Evolutionary conservation across 2,888 invertebrate genomes (phyloP).

Genomic region (Sepiola atlantica): DNA sequence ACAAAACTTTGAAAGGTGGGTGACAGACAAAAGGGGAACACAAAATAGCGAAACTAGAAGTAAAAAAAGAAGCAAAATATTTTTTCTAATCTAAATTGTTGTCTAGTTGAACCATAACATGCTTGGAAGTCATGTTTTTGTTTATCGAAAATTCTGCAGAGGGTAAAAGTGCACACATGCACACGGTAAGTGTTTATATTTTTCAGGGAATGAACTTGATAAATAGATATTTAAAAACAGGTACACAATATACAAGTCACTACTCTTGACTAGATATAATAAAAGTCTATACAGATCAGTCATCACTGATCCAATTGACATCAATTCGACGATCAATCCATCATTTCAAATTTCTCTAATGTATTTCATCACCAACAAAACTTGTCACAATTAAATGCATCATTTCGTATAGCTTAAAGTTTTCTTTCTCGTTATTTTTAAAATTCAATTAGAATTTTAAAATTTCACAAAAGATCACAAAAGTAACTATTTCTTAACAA

Average conservation of each 20-base stretch:
- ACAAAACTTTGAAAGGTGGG: not conserved
- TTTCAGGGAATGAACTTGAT: not conserved
- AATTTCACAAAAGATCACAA: too few species aligned
- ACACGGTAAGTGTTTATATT: not conserved
- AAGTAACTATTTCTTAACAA: too few species aligned
- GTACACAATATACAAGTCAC: not conserved
- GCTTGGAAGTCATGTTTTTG: not conserved
- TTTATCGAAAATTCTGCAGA: conserved; percentile 6
- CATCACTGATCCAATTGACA: too few species aligned
- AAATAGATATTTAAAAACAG: not conserved
- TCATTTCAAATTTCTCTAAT: too few species aligned
- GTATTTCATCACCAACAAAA: too few species aligned
- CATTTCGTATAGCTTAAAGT: too few species aligned
- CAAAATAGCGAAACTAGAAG: not conserved
- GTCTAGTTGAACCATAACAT: not conserved
- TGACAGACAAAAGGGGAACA: not conserved
- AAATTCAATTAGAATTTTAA: too few species aligned
- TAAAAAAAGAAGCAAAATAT: not conserved
- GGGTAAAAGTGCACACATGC: not conserved
- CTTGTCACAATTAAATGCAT: too few species aligned
- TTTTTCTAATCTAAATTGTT: not conserved
- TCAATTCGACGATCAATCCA: too few species aligned
- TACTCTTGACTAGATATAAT: too few species aligned
- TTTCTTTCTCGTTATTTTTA: too few species aligned
- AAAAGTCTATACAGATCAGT: too few species aligned